Evolutionary conservation across 2,797 vertebrate genomes (phyloP).

Genomic region (Crax fasciolata): DNA sequence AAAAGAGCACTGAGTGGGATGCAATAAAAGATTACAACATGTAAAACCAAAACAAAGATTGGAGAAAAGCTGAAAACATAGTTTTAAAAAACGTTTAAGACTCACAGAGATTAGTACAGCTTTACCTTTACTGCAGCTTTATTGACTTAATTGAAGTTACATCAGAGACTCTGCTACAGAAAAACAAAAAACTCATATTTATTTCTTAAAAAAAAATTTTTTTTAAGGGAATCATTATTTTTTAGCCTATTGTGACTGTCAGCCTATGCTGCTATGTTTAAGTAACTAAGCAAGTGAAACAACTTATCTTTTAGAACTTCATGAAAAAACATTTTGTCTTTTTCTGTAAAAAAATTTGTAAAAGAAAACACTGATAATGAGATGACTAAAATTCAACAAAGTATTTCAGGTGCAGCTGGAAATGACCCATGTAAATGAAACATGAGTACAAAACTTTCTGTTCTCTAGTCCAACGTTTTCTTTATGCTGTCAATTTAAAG

Average conservation of each 20-base stretch:
- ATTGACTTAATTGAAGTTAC: not conserved
- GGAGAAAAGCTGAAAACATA: not conserved
- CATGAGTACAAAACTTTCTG: not conserved
- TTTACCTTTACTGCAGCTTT: conserved; percentile 2
- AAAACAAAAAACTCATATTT: not conserved
- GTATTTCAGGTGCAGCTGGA: not conserved
- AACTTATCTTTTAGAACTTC: not conserved
- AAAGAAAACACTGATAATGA: not conserved
- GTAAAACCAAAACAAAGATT: not conserved
- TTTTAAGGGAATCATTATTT: not conserved
- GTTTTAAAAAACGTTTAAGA: not conserved
- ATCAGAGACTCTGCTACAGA: not conserved
- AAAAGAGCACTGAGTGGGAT: not conserved
- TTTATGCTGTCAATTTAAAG: not conserved
- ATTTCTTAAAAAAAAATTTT: not conserved
- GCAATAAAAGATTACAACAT: not conserved
- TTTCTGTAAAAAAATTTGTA: not conserved
- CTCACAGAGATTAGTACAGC: not conserved
- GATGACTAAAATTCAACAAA: not conserved
- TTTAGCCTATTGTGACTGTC: not conserved
- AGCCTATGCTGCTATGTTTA: not conserved
- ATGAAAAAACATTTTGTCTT: not conserved
- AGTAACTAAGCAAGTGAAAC: not conserved
- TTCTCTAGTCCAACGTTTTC: not conserved
- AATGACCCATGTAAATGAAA: not conserved